Evolutionary conservation across 53 echinoderm and acorn worm genomes (phyloP), one percentile per base, ranked within the genome.

Genomic region (Patiria pectinifera): DNA sequence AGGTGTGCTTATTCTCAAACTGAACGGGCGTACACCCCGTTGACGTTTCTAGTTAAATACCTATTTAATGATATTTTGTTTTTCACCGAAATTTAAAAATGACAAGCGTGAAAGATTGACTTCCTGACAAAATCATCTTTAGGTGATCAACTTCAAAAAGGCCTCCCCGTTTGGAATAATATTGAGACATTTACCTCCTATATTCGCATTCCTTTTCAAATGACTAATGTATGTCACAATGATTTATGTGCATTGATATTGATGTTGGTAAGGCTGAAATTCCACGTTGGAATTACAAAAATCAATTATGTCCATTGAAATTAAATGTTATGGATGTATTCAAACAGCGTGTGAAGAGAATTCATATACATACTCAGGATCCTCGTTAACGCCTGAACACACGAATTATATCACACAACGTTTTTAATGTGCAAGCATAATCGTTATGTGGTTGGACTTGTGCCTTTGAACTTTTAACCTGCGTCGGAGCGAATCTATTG

Each of bases 401-500:
- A 22, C 74, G 74, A 23, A 23, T 74, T 4, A 21, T 74, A 10
- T 74, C 24, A 74, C 19, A 74, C 74, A 24, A 74, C 22, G 74
- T 74, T 14, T 24, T 14, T 66, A 66, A 74, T 10, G 22, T 24
- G 74, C 18, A 74, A 74, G 9, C 74, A 74, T 23, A 23, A 46
- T 79, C 43, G 15, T 79, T 79, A 18, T 79, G 80, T 16, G 45
- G 45, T 79, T 79, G 15, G 80, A 47, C 43, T n/a, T 46, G 46
- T 47, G 25, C 8, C 11, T 10, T 45, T 79, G 80, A 79, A 79
- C 80, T 79, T 79, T 79, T 47, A 79, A 79, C 80, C 80, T 45
- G 16, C 47, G 45, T 79, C 6, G 4, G 19, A 15, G 45, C 45
- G 43, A 47, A 79, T 45, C 12, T 11, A 45, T 47, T 79, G 35